phyloP scores from a whole-genome alignment of 2,113 vertebrate species.

The Cathartes aura region DNA sequence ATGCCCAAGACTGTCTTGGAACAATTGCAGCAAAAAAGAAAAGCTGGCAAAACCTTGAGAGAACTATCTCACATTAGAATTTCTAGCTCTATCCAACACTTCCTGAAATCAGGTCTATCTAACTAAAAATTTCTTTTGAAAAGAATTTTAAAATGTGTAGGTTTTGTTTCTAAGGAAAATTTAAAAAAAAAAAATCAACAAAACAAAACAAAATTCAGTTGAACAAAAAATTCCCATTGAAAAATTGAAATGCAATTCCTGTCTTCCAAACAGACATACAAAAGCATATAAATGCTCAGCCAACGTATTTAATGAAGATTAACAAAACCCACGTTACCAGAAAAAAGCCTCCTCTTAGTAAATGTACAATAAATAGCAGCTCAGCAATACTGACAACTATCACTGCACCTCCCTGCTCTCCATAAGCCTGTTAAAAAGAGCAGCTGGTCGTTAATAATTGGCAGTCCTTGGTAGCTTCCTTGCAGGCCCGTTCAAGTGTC shows the following conservation, averaged over 20 bases:
- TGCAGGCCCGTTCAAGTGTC: rapidly evolving
- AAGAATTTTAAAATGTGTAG: not conserved
- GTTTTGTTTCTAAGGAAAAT: not conserved
- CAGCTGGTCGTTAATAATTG: not conserved
- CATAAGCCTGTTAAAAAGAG: not conserved
- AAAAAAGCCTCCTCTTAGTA: not conserved
- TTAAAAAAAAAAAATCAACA: not conserved
- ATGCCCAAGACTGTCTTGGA: not conserved
- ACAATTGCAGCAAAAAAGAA: not conserved
- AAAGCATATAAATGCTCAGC: not conserved
- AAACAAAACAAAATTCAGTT: not conserved
- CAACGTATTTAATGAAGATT: not conserved
- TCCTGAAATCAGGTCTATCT: not conserved
- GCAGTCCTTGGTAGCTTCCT: not conserved
- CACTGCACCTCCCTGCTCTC: not conserved
- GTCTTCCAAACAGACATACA: not conserved
- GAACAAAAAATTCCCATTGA: not conserved
- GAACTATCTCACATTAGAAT: not conserved
- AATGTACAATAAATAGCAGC: too few relatives aligned
- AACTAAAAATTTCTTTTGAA: not conserved
- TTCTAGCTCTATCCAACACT: not conserved
- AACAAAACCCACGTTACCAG: not conserved
- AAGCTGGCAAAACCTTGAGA: not conserved
- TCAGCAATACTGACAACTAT: not conserved
- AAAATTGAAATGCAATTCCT: not conserved